Base-by-base conservation (phyloP, 2,888 invertebrate species). In the Cephus pulcher region DNA sequence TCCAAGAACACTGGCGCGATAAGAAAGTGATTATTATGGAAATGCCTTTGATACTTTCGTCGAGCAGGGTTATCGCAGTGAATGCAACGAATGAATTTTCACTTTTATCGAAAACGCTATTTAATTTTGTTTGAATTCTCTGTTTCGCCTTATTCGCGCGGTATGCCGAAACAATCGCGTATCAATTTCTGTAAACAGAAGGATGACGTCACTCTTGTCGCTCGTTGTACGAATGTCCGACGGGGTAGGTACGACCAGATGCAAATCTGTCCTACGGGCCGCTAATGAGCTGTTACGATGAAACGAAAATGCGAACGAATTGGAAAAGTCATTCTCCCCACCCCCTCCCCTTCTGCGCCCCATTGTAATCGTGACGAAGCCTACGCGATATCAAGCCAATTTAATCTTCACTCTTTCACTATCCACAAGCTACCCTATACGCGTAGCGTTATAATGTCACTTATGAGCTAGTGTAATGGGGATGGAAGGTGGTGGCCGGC, bases 381-480 rank as follows among this genome's bases (percentile, higher is more conserved):
- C 34, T 73, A 75, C 33, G 78, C 68, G 70, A 78, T 81, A 80
- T 77, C 80, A 80, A 84, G 82, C 85, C 80, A 82, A 84, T 81
- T 80, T 82, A 82, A 84, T 82, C 83, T 85, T 85, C 81, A 82
- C 85, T 83, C 83, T 40, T 75, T 68, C 68, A 30, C 11, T 69
- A 56, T 56, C 23, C 23, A 2, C 15, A 23, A 56, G 15, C 56
- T 2, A 56, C 23, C 56, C 56, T 56, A 56, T 56, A 56, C 6
- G 56, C 56, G 23, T 56, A 56, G 56, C 56, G 9, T 56, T 56
- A 56, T 56, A 56, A 23, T 56, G 56, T 56, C 23, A 56, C 56
- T 56, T 56, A 56, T 56, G 23, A 56, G 23, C 56, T 56, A 23
- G 56, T 23, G 56, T 56, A 56, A 23, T 56, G 56, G 56, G 23